Base-by-base conservation (phyloP, 2,113 vertebrate genomes). In the Paramormyrops kingsleyae region DNA sequence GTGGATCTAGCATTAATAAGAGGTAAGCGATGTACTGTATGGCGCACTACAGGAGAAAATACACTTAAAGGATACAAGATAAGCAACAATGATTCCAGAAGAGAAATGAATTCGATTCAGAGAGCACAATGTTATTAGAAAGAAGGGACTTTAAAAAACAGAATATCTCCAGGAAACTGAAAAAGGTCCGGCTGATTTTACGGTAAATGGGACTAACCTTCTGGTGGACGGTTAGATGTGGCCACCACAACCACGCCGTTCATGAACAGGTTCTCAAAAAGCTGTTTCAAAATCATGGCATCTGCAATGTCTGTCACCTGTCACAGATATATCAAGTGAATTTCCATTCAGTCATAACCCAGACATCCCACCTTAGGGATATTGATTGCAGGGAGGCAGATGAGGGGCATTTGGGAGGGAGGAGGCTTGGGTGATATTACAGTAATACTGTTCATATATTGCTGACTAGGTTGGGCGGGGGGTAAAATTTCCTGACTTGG, bases 261-360 rank as follows among this genome's bases (percentile, higher is more conserved):
- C 93, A 95, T 95, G 92, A 99, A 99, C 87, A 99, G 96, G 94
- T 99, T 99, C 96, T 99, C 98, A 96, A 99, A 99, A 90, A 99
- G 98, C 96, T 99, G 99, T 94, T 99, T 99, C 89, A 99, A 96
- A 94, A 99, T 99, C 99, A 99, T 99, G 94, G 99, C 99, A 92
- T 99, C 98, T 88, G 99, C 99, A 91, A 99, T 99, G 94, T 99
- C 99, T 89, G 98, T 99, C 94, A 99, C 99, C 99, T 99, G 93
- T 6, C 91, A 94, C 94, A 95, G 94, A 24, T 93, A 94, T 95
- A 95, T 92, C 19, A 44, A n/a, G 15, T 12, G 46, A 3, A 53
- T 87, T 19, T 83, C 80, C 49, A 31, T 52, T 35, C 31, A 56
- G 13, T 35, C 47, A 13, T 17, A 27, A 49, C n/a, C 84, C 83